A percentile compares a stretch with the other conserved stretches of the same genome.
Conservation (phyloP, 2,797 vertebrate genomes). For the Sphenopsis melanotis region DNA sequence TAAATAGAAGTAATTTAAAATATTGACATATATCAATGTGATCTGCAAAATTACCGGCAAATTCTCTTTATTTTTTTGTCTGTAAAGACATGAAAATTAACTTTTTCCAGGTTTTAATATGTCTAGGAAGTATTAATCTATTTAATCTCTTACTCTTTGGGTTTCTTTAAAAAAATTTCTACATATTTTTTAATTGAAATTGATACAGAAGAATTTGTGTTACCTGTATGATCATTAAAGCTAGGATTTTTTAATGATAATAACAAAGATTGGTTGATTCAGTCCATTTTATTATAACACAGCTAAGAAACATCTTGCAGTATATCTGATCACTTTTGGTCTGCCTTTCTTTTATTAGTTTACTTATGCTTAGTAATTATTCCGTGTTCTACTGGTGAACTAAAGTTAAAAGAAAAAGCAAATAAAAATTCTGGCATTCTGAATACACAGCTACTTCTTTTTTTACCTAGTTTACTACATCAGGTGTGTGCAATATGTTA, state of each 20-base stretch:
- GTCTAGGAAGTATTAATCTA: neutral
- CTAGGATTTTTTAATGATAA: neutral
- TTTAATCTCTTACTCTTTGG: neutral
- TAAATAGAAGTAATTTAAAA: neutral
- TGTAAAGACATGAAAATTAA: neutral
- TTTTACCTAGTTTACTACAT: neutral
- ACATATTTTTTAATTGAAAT: neutral
- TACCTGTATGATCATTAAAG: neutral
- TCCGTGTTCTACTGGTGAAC: neutral
- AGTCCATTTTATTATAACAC: neutral
- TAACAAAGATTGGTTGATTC: neutral
- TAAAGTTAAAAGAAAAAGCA: neutral
- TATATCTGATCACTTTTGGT: neutral
- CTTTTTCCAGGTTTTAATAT: neutral
- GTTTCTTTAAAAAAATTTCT: neutral
- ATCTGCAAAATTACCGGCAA: neutral
- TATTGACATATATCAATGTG: neutral
- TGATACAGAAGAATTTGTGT: neutral
- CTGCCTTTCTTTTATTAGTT: neutral
- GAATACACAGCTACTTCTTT: neutral
- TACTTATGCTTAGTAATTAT: neutral
- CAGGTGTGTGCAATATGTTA: neutral
- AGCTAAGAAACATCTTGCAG: neutral
- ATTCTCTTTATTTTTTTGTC: neutral
- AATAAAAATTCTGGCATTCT: neutral